These are phyloP conservation scores for Sitta carolinensis DNA, from an alignment of 2,797 vertebrate genomes.

Conservation along the genomic window DNA sequence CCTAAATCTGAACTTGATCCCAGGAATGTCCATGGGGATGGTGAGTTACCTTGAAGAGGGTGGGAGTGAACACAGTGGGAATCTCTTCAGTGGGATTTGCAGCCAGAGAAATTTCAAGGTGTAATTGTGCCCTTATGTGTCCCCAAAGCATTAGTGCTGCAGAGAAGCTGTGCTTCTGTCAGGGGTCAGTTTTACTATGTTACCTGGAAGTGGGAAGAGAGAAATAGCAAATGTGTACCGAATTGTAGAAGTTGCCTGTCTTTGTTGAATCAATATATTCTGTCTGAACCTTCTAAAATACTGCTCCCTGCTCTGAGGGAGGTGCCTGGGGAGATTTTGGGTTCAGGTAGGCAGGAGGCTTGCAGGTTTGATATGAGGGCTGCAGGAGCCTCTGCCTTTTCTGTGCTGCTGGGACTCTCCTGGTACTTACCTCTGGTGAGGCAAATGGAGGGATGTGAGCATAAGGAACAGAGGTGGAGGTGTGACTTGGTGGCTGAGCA, in stretches of 20 bases:
- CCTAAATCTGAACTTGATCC: background rate
- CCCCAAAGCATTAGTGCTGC: background rate
- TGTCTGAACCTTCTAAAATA: background rate
- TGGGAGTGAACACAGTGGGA: background rate
- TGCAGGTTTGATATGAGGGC: background rate
- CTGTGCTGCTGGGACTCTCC: background rate
- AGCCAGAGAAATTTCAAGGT: background rate
- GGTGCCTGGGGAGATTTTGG: background rate
- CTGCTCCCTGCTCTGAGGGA: background rate
- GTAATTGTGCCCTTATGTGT: background rate
- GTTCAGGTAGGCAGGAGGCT: background rate
- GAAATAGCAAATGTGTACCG: background rate
- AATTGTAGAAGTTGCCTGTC: background rate
- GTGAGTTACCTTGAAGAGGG: background rate
- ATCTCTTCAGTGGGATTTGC: background rate
- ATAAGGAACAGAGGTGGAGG: background rate
- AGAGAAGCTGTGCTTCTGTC: background rate
- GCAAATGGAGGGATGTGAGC: background rate
- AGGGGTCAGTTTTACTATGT: background rate
- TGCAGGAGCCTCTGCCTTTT: background rate
- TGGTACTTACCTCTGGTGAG: background rate
- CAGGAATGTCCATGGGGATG: background rate
- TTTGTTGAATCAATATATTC: background rate
- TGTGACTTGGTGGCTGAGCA: background rate
- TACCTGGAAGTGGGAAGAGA: background rate